phyloP scores from a whole-genome alignment of 2,797 vertebrate genomes.

The Ciconia nigra region DNA sequence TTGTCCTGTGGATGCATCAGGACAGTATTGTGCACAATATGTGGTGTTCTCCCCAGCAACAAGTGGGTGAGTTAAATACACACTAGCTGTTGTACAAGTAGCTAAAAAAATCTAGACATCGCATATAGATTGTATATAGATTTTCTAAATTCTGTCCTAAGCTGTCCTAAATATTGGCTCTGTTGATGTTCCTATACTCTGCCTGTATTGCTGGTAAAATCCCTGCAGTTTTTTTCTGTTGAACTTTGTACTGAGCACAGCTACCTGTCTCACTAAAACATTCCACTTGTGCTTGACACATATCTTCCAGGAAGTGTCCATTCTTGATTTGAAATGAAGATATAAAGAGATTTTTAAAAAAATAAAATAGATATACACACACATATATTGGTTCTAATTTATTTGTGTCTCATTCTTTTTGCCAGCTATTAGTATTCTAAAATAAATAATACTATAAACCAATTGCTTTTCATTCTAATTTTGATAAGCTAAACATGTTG shows the following conservation, averaged over 20 bases:
- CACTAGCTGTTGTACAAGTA: not conserved
- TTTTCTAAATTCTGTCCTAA: not conserved
- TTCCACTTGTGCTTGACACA: not conserved
- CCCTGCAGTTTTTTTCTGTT: not conserved
- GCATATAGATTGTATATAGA: not conserved
- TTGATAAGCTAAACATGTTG: not conserved
- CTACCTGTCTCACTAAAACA: not conserved
- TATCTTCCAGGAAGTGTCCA: not conserved
- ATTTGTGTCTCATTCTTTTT: not conserved
- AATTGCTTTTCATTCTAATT: not conserved
- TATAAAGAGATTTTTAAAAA: not conserved
- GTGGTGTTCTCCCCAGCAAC: fast-evolving
- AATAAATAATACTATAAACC: not conserved
- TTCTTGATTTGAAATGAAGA: not conserved
- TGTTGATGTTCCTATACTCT: not conserved
- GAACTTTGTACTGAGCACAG: not conserved
- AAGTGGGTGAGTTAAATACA: not conserved
- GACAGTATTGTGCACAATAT: not conserved
- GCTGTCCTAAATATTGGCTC: not conserved
- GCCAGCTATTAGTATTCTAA: not conserved
- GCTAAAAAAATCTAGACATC: not conserved
- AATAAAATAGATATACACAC: not conserved
- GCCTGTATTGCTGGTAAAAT: not conserved
- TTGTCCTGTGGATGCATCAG: not conserved
- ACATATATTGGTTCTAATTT: not conserved